A percentile compares a stretch with the other conserved stretches of the same genome.
phyloP scores from a whole-genome alignment of 2,113 vertebrate species.

The Chlorodrepanis virens region DNA sequence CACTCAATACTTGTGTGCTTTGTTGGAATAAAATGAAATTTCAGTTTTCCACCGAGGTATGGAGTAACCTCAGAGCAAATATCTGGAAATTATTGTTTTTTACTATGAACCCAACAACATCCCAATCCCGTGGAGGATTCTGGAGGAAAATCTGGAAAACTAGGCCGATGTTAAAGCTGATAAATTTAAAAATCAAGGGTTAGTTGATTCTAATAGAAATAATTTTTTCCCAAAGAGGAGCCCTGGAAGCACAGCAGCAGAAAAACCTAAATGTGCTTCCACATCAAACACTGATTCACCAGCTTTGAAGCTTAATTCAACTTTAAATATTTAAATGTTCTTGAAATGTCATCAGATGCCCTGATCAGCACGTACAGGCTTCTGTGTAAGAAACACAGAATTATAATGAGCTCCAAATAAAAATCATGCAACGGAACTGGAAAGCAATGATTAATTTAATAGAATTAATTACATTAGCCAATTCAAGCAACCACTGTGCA shows the following conservation, averaged over 20 bases:
- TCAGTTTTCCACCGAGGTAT: background rate
- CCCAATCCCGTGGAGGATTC: background rate
- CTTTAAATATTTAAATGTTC: conserved; percentile 47
- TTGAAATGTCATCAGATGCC: conserved; percentile 38
- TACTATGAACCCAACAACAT: background rate
- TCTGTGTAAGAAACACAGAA: background rate
- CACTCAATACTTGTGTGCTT: background rate
- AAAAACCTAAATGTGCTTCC: background rate
- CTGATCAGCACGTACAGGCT: background rate
- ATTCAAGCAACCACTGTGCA: background rate
- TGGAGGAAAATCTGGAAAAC: background rate
- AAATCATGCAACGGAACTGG: background rate
- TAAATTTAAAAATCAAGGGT: background rate
- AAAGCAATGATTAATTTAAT: background rate
- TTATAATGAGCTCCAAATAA: background rate
- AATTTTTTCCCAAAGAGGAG: background rate
- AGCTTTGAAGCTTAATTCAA: conserved; percentile 45
- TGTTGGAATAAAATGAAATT: background rate
- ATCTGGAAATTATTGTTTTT: background rate
- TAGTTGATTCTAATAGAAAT: background rate
- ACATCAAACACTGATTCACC: conserved; percentile 13
- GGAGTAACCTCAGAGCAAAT: background rate
- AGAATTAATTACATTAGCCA: background rate
- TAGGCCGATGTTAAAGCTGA: background rate
- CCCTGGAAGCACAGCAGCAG: background rate